phyloP scores from a whole-genome alignment of 2,888 invertebrate genomes.

The Lithophane socia region DNA sequence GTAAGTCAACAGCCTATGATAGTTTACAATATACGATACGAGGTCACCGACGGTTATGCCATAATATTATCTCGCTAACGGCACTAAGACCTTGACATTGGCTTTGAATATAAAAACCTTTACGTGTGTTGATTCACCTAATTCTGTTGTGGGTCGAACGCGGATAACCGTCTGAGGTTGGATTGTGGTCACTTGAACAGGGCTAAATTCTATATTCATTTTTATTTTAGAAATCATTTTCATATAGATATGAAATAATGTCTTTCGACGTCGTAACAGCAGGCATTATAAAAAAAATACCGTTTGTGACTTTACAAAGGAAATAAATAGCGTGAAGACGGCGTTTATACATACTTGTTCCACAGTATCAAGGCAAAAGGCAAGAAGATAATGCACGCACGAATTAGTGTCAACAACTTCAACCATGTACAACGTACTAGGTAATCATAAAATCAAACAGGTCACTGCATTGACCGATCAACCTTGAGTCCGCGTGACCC shows the following conservation, averaged over 20 bases:
- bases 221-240: neutral
- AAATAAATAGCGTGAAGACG: slow-evolving; percentile 33
- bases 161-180: slow-evolving; percentile 3
- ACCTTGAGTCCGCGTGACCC: slow-evolving; percentile 74
- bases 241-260: neutral
- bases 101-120: slow-evolving; percentile 38
- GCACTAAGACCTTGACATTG: slow-evolving; percentile 63
- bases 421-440: slow-evolving; percentile 70
- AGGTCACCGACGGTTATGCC: slow-evolving; percentile 58
- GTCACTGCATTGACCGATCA: slow-evolving; percentile 73
- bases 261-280: neutral
- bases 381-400: slow-evolving; percentile 40
- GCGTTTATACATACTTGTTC: slow-evolving; percentile 31
- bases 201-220: neutral
- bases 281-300: neutral
- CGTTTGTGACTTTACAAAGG: neutral
- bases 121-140: slow-evolving; percentile 48
- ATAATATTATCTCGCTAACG: slow-evolving; percentile 60
- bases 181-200: neutral
- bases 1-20: slow-evolving; percentile 25
- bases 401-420: slow-evolving; percentile 55
- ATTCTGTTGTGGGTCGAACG: slow-evolving; percentile 39
- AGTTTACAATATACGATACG: slow-evolving; percentile 35
- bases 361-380: slow-evolving; percentile 1
- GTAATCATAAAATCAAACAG: slow-evolving; percentile 79